These are phyloP conservation scores for Nanorana parkeri DNA, from an alignment of 2,113 vertebrate genomes.

Conservation along the genomic window DNA sequence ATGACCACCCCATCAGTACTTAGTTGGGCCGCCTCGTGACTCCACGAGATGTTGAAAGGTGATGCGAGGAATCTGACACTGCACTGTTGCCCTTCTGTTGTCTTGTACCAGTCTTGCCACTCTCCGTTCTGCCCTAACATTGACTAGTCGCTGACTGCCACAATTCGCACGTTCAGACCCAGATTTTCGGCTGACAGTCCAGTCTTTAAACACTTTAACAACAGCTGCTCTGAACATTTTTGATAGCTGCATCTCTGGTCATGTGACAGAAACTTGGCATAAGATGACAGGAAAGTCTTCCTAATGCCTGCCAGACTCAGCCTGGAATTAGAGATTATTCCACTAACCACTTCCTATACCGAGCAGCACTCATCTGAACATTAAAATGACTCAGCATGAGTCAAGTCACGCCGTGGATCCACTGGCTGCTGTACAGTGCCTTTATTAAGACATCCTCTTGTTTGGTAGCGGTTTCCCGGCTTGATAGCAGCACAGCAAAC, in stretches of 20 bases:
- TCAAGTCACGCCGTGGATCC: not conserved
- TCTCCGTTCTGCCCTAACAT: too few relatives aligned
- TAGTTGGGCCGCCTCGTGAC: too few relatives aligned
- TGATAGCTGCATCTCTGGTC: not conserved
- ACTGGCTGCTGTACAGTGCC: not conserved
- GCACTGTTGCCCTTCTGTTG: too few relatives aligned
- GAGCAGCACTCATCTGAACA: not conserved
- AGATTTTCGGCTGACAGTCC: too few relatives aligned
- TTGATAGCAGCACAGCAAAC: not conserved
- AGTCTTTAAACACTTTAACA: too few relatives aligned
- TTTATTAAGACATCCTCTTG: not conserved
- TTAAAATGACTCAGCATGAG: not conserved
- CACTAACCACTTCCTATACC: constrained; percentile 12
- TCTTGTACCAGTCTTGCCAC: too few relatives aligned
- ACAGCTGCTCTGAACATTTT: too few relatives aligned
- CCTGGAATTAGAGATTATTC: not conserved
- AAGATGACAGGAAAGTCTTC: constrained; percentile 3
- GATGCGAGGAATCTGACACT: too few relatives aligned
- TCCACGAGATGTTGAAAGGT: too few relatives aligned
- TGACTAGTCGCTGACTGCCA: too few relatives aligned
- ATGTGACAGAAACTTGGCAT: not conserved
- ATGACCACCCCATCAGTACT: too few relatives aligned
- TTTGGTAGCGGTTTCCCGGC: not conserved
- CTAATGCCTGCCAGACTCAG: not conserved
- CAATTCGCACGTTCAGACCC: too few relatives aligned